Evolutionary conservation across 2,888 invertebrate genomes (phyloP), one percentile per base, ranked within the genome.

Genomic region (Stenichneumon culpator): DNA sequence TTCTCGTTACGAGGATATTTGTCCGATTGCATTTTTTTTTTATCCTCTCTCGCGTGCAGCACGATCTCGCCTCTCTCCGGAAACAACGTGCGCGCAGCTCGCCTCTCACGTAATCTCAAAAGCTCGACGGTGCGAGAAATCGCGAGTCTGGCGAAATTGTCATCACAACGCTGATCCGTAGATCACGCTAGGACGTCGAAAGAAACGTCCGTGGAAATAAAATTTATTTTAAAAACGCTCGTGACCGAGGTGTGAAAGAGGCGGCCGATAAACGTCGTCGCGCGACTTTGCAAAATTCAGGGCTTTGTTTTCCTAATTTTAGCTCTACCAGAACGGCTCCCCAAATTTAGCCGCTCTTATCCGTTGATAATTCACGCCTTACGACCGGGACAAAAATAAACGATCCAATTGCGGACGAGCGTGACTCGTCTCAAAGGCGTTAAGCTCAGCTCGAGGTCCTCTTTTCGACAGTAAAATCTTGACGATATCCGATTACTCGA

Each of bases 1-100:
- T 78, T 81, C 77, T 81, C 83, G 75, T 84, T 79, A 69, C 74
- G 44, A 63, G 68, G 25, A 69, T 75, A 79, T 65, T 82, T 69
- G 44, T 79, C 16, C 50, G 52, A 68, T 78, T 83, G 52, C 54
- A 52, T 84, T 67, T 52, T 14, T 44, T 44, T 44, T 32, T 60
- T 60, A 2, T 52, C 65, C 52, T 70, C 9, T 69, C 7, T 22
- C 69, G 69, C 25, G 28, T 65, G 39, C 28, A 32, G 47, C 60
- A 70, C 16, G 16, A 44, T 28, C 77, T 65, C 70, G 77, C 44
- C 54, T 77, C 57, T 54, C 28, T 32, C 7, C 72, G 19, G 6
- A 52, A 65, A 25, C 11, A n/a, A 44, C 28, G 11, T 60, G 16
- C 28, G 14, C 9, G 25, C 54, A 19, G 16, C n/a, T 60, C 14